Conservation (phyloP, 2,797 vertebrate genomes). For the Cryptoprocta ferox region DNA sequence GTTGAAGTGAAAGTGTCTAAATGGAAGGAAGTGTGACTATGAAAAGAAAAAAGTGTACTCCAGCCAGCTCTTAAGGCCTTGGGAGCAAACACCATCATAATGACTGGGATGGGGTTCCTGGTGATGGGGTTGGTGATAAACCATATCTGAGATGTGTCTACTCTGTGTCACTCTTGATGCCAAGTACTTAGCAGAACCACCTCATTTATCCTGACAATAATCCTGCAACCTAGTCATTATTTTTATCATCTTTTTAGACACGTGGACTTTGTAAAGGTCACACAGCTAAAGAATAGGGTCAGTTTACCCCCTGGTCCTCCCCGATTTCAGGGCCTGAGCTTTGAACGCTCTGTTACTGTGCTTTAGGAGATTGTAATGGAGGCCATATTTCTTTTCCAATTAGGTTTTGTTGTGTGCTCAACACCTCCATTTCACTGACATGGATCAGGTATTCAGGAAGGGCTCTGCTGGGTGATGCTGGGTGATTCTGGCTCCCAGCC, state of each 20-base stretch:
- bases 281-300: background rate
- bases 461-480: background rate
- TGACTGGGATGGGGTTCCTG: background rate
- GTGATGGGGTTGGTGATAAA: background rate
- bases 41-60: background rate
- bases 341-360: background rate
- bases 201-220: background rate
- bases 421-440: background rate
- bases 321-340: background rate
- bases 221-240: background rate
- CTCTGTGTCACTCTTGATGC: background rate
- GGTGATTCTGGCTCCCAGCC: background rate
- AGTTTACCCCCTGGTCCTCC: background rate
- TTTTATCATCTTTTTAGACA: background rate
- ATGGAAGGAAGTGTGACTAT: background rate
- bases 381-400: background rate
- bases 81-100: background rate
- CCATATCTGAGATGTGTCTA: background rate
- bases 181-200: background rate
- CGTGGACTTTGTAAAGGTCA: background rate
- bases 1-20: background rate
- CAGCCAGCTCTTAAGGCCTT: background rate
- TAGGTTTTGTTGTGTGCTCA: background rate
- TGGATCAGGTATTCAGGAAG: background rate
- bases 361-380: background rate